Evolutionary conservation across 2,113 vertebrate species (phyloP), one percentile per base, ranked within the genome.

Genomic region (Nestor notabilis): DNA sequence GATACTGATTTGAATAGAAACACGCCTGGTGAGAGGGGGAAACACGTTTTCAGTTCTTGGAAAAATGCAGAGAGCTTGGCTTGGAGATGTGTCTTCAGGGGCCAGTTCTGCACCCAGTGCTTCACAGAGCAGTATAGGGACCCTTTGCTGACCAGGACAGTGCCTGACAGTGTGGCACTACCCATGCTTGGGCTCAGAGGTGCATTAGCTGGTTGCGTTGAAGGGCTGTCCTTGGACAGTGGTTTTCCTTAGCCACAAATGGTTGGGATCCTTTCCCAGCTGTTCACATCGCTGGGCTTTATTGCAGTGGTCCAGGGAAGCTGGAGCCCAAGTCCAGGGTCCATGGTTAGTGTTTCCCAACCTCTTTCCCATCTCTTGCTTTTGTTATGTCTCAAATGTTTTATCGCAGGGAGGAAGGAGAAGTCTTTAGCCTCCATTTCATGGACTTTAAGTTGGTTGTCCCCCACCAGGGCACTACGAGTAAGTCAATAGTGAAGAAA

Each of bases 1-100:
- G 95, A 43, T 95, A 10, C 77, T 89, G 87, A 94, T 95, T 95
- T 89, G 95, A 95, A 95, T 91, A 95, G 93, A 82, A 94, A 91
- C 66, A 14, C 13, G 65, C 63, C 78, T 50, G 74, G 37, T 4
- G 20, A 80, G 29, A 58, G 52, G 21, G 25, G 39, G 37, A 53
- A 85, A 68, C 37, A 18, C 53, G 11, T 68, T 92, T 89, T 52
- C 85, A 46, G 0, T 58, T 58, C 87, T 43, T 77, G 61, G 66
- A 31, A 33, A 74, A 77, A 21, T 5, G 20, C 9, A 4, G 65
- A 64, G 76, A 63, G 39, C n/a, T 52, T 71, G 69, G 79, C 60
- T 41, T 11, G 50, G 65, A 41, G 47, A 33, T 31, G 33, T 13
- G 56, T 75, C 56, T 82, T 14, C 81, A 68, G 58, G 8, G 15